Evolutionary conservation across 2,888 invertebrate species (phyloP), one percentile per base, ranked within the genome.

Genomic region (Scaptomyza caliginosa): DNA sequence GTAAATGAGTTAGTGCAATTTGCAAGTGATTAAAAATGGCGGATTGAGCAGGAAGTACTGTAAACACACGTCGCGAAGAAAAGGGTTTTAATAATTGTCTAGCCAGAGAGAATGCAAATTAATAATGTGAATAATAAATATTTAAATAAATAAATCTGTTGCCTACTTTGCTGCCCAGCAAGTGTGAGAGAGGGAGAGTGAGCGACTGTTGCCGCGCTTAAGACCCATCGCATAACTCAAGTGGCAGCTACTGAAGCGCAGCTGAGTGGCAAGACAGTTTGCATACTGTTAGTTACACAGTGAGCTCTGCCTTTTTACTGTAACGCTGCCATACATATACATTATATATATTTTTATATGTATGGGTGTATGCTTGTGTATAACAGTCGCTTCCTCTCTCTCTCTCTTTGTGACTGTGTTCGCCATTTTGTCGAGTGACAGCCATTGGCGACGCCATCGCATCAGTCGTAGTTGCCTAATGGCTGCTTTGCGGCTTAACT

Each of bases 401-500:
- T 21, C 7, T 28, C 13, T 40, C 23, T 69, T 40, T 38, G 19
- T 63, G 48, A 54, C 42, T 39, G 63, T 49, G 63, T 16, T 34
- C 64, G 64, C 81, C 84, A 74, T 82, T 79, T 70, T 64, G 71
- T 68, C 54, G 62, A 76, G 80, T 59, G 76, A 67, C 80, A 76
- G 50, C 60, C 74, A 74, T 78, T 79, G 65, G 72, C 65, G 60
- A 49, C 75, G 77, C 58, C 69, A 34, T 79, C 67, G 84, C 77
- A 68, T 63, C 80, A 71, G 82, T 81, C 67, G 66, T 67, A 68
- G 86, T 68, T 68, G 75, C 64, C 75, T 81, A 81, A 81, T 81
- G 80, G 80, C 79, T 85, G 80, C 86, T 87, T 85, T 81, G 80
- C 79, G 87, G 87, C 82, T 82, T 79, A 68, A 75, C 76, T 85